Evolutionary conservation across 1,140 invertebrate species (phyloP), one percentile per base, ranked within the genome.

Genomic region (Drosophila arawakana): DNA sequence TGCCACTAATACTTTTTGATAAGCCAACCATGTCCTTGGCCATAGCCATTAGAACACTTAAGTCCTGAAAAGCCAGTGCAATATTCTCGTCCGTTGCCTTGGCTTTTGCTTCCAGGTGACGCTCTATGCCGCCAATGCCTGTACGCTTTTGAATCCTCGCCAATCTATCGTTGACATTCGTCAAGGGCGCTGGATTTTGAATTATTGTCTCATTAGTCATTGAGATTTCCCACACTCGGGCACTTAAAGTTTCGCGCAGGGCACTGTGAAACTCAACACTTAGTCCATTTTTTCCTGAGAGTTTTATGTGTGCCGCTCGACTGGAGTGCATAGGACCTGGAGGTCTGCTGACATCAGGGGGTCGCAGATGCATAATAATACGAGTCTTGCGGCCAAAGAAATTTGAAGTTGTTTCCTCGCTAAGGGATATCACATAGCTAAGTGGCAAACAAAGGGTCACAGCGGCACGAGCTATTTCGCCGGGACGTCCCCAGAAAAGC

Each of bases 21-120:
- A 99, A 93, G 2, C 94, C 92, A 15, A 99, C 98, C 98, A 99
- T 99, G 74, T 99, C 98, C 93, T 99, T 97, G 4, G 98, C 98
- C 95, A 98, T 98, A 63, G 95, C 95, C 96, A 99, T 99, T 0
- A 99, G 93, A 90, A 98, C 84, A 85, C 94, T 97, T 15, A 99
- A 94, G 94, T 99, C 99, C 94, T 99, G 96, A 93, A 99, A 99
- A 13, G 98, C 98, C 73, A 96, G 93, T 25, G 94, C 96, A 80
- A 99, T 99, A 92, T 96, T 98, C 83, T 97, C 95, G 93, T 99
- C 97, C 0, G 97, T 98, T 21, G 96, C 96, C 92, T 97, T 96
- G 44, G 98, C 96, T 89, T 97, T 96, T 83, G 98, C 96, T 91
- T 98, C 95, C 55, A 99, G 94, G 81, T 96, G 96, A 84, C 97